These are phyloP conservation scores for Pangasianodon gigas DNA, from an alignment of 2,113 vertebrate genomes.

Conservation along the genomic window DNA sequence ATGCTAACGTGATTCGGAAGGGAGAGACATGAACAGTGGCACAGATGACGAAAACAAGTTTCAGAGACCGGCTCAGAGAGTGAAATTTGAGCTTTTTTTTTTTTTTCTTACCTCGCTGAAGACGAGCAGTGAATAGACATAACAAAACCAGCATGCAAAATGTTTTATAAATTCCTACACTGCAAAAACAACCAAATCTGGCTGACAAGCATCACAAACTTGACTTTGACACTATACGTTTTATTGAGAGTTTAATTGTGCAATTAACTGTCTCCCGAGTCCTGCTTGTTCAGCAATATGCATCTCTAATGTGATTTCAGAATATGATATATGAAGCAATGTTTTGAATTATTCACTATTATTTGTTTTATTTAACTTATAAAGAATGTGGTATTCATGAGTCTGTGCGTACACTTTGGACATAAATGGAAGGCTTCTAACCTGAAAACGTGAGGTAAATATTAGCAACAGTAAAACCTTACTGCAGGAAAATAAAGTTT, in stretches of 20 bases:
- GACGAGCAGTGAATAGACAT: not conserved
- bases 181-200: too few species aligned
- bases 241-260: not conserved
- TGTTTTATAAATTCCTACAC: not conserved
- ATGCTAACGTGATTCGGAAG: not conserved
- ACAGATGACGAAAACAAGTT: not conserved
- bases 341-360: not conserved
- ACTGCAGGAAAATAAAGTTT: not conserved
- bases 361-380: not conserved
- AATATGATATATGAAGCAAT: too few species aligned
- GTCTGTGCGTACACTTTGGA: too few species aligned
- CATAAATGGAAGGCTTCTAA: too few species aligned
- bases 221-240: not conserved
- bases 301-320: not conserved
- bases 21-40: not conserved
- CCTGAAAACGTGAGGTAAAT: not conserved
- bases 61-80: not conserved
- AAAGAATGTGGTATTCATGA: not conserved
- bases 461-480: not conserved
- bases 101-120: too few species aligned
- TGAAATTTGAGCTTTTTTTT: too few species aligned
- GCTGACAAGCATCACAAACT: too few species aligned
- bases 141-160: not conserved
- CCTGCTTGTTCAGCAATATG: not conserved
- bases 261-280: not conserved